Evolutionary conservation across 2,888 invertebrate species (phyloP), one percentile per base, ranked within the genome.

Genomic region (Chalcis sispes): DNA sequence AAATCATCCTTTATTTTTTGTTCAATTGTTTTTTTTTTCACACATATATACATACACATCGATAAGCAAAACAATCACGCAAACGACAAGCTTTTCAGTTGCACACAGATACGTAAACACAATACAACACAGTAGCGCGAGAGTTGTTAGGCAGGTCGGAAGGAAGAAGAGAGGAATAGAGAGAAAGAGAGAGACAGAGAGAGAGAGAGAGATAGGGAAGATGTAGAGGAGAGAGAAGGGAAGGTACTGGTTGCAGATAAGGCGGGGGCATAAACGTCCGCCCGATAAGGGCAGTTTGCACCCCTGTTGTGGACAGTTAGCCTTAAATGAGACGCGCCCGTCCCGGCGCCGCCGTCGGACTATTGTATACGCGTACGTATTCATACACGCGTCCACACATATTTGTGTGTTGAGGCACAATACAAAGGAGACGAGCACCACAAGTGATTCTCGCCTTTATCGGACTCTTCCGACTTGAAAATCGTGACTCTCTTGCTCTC

Each of bases 221-320:
- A 20, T 27, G 18, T 29, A 52, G 13, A 40, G 5, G 62, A 58
- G 56, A 18, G 61, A n/a, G 1, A n/a, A n/a, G 48, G 70, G 71
- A 74, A 74, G 48, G 72, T 36, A 29, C 36, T 32, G 27, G 18
- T 46, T 77, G 78, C 76, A 85, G 88, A 88, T 88, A 88, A 88
- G 87, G 84, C 84, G 82, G 82, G 86, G 87, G 85, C 87, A 87
- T 88, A 87, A 88, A 88, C 87, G 87, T 84, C 82, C 84, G 77
- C 80, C 76, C 86, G 88, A 88, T 88, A 88, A 88, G 85, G 83
- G 87, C 83, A 86, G 87, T 88, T 88, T 88, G 85, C 88, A 87
- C 88, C 87, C 87, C 84, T 82, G 85, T 86, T 87, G 87, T 86
- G 87, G 87, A 87, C 87, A 87, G 87, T 87, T 87, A 85, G 87